Evolutionary conservation across 1,140 invertebrate genomes (phyloP).

Genomic region (Stegodyphus mimosarum): DNA sequence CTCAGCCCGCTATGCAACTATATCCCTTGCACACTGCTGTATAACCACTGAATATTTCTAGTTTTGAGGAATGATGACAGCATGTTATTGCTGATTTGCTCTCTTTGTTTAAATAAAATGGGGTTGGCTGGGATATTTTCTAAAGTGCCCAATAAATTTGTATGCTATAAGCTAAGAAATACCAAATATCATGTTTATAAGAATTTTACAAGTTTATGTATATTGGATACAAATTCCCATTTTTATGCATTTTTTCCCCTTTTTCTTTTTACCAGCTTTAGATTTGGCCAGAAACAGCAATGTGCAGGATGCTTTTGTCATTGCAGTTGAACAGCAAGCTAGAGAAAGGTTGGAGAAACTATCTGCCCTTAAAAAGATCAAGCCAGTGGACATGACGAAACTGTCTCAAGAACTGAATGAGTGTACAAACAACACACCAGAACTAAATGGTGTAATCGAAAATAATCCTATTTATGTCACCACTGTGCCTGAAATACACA

Average conservation of each 20-base stretch:
- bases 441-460: constrained; percentile 79
- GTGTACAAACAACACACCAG: constrained; percentile 73
- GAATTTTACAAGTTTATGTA: neutral
- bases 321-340: constrained; percentile 93
- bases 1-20: no score
- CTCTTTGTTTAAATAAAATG: no score
- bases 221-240: no score
- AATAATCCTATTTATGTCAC: constrained; percentile 81
- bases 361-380: constrained; percentile 89
- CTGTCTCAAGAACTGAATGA: constrained; percentile 86
- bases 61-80: no score
- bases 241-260: neutral
- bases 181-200: no score
- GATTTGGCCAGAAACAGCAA: constrained; percentile 84
- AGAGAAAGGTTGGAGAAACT: constrained; percentile 89
- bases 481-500: constrained; percentile 73
- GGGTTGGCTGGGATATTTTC: no score
- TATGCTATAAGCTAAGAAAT: no score
- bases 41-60: no score
- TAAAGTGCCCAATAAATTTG: no score
- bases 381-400: constrained; percentile 94
- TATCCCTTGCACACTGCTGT: no score
- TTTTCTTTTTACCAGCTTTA: constrained; percentile 77
- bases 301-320: constrained; percentile 96
- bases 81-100: no score